These are phyloP conservation scores for Dasypogon diadema DNA, from an alignment of 2,888 invertebrate species.

Conservation along the genomic window DNA sequence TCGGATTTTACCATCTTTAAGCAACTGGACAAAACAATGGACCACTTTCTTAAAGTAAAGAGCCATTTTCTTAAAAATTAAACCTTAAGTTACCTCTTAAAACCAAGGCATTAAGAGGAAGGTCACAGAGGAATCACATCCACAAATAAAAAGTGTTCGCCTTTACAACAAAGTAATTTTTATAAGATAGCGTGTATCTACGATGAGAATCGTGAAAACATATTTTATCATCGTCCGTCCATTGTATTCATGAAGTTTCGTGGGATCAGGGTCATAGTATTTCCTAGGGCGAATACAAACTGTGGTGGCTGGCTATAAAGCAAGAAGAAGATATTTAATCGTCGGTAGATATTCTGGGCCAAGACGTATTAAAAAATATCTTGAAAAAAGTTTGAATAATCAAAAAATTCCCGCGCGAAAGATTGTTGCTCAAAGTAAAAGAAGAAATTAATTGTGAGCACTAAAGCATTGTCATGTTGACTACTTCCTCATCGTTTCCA, in stretches of 20 bases:
- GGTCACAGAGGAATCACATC: background rate
- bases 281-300: background rate
- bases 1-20: background rate
- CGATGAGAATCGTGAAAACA: background rate
- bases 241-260: slow-evolving; percentile 22
- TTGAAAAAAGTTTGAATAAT: too few relatives aligned
- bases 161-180: background rate
- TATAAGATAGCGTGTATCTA: too few relatives aligned
- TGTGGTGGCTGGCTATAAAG: too few relatives aligned
- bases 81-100: background rate
- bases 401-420: background rate
- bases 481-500: slow-evolving; percentile 1
- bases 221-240: slow-evolving; percentile 9
- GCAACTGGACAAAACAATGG: background rate
- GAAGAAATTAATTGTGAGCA: background rate
- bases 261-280: slow-evolving; percentile 21
- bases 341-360: background rate
- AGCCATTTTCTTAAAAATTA: background rate
- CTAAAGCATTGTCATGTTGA: slow-evolving; percentile 4
- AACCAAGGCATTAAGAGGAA: background rate
- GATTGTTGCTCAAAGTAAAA: background rate
- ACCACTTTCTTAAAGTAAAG: background rate
- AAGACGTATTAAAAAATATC: background rate
- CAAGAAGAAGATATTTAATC: too few relatives aligned
- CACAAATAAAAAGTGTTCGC: background rate